Evolutionary conservation across 1,140 invertebrate species (phyloP), one percentile per base, ranked within the genome.

Genomic region (Cecropterus lyciades): DNA sequence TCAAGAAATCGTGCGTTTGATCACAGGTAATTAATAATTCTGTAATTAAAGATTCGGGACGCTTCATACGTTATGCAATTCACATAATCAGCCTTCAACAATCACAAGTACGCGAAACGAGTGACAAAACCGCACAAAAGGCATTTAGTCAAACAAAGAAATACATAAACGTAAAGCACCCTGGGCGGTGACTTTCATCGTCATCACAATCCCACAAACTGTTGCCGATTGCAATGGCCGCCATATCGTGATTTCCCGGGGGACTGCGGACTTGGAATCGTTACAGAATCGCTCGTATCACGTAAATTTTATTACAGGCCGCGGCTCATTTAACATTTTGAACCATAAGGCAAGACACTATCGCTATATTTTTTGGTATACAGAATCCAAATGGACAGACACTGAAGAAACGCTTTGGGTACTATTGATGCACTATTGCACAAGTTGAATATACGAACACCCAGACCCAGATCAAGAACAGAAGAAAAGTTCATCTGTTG

Each of bases 231-330:
- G 64, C 73, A 68, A 73, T 79, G 73, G 73, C 60, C 67, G 71
- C 70, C 72, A 76, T 73, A 67, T 37, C 69, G 48, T 79, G 74
- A 80, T 83, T 83, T 83, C 79, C 77, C 80, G 63, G 11, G 73
- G 63, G 79, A 15, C 40, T 43, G 37, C 67, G 66, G 65, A 48
- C 20, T 56, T 65, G 64, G 42, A 20, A 48, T 62, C 57, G 45
- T 37, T 8, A 13, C 27, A 16, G 43, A 60, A 48, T 14, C 46
- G 27, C 43, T 60, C 27, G 45, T 8, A 16, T 48, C 4, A n/a
- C 27, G 10, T 30, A n/a, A 17, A 24, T 33, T 60, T 33, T 14
- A 30, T 46, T n/a, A n/a, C 4, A 33, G 11, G 11, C 27, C 10
- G 40, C n/a, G 0, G 5, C 40, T 43, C 13, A 14, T 43, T 14